These are phyloP conservation scores for Tubulanus polymorphus DNA, from an alignment of 2,888 invertebrate species.

Conservation along the genomic window DNA sequence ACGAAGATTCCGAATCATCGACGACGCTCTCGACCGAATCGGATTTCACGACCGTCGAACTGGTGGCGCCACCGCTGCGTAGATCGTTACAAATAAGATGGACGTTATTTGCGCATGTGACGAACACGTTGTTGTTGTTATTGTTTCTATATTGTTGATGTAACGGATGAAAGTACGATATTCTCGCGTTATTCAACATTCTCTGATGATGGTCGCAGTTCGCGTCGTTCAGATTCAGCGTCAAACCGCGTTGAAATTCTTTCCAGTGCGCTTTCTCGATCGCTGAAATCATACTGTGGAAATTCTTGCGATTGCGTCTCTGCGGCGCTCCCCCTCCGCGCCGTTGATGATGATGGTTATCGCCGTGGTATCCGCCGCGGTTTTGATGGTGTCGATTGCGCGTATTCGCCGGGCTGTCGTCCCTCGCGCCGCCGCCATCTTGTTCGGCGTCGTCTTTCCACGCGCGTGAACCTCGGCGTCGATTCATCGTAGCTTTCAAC, in stretches of 20 bases:
- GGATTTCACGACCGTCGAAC: slow-evolving; percentile 24
- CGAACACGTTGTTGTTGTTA: neutral
- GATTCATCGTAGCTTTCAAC: slow-evolving; percentile 19
- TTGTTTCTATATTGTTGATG: neutral
- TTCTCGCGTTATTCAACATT: neutral
- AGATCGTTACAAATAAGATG: slow-evolving; percentile 50
- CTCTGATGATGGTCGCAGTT: neutral
- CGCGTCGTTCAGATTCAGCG: neutral
- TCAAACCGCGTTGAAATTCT: slow-evolving; percentile 15
- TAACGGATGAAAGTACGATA: no score
- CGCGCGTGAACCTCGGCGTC: neutral
- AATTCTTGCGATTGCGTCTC: slow-evolving; percentile 34
- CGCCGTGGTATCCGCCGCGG: neutral
- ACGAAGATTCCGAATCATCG: slow-evolving; percentile 34
- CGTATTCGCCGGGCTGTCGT: no score
- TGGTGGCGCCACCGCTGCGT: slow-evolving; percentile 20
- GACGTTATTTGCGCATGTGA: slow-evolving; percentile 26
- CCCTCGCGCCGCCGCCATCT: no score
- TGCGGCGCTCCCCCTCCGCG: neutral
- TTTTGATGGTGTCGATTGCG: neutral
- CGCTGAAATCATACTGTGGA: slow-evolving; percentile 44
- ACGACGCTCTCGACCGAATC: slow-evolving; percentile 25
- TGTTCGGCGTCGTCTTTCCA: neutral
- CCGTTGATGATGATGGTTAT: neutral
- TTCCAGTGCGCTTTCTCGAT: slow-evolving; percentile 45